Conservation (phyloP, 1,140 invertebrate genomes). For the Pseudoatta argentina region DNA sequence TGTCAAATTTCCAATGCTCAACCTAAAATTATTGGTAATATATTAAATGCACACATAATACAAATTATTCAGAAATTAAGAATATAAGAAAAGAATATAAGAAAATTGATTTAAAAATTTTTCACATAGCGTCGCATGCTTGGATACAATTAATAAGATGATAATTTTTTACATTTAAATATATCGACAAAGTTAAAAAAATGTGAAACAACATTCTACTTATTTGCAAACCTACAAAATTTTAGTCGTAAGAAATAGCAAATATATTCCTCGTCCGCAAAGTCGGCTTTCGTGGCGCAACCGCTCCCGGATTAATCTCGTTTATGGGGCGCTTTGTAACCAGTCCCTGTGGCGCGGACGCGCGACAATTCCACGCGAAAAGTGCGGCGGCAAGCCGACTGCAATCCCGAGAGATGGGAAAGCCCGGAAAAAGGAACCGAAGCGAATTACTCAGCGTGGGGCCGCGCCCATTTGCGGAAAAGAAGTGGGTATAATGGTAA, state of each 20-base stretch:
- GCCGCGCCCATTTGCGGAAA: conserved; percentile 74
- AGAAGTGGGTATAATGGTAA: conserved; percentile 68
- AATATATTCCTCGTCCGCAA: conserved; percentile 1
- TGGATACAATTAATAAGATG: no score
- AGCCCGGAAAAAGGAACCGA: conserved; percentile 59
- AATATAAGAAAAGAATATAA: neutral
- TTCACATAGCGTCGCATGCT: no score
- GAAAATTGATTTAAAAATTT: neutral
- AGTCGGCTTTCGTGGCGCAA: conserved; percentile 43
- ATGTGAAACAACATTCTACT: neutral
- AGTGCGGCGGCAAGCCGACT: neutral
- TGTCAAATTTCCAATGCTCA: neutral
- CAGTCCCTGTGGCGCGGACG: conserved; percentile 10
- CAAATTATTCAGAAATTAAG: neutral
- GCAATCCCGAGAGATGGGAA: conserved; percentile 64
- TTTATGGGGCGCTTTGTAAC: conserved; percentile 61
- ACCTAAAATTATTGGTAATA: neutral
- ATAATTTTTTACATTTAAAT: neutral
- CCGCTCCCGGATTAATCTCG: conserved; percentile 55
- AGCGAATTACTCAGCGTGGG: conserved; percentile 72
- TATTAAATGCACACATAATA: neutral
- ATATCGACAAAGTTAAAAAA: neutral
- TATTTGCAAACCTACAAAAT: neutral
- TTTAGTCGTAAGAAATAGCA: neutral
- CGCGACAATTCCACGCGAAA: conserved; percentile 60